Conservation (phyloP, 2,888 invertebrate species). For the Nymphalis c-album region DNA sequence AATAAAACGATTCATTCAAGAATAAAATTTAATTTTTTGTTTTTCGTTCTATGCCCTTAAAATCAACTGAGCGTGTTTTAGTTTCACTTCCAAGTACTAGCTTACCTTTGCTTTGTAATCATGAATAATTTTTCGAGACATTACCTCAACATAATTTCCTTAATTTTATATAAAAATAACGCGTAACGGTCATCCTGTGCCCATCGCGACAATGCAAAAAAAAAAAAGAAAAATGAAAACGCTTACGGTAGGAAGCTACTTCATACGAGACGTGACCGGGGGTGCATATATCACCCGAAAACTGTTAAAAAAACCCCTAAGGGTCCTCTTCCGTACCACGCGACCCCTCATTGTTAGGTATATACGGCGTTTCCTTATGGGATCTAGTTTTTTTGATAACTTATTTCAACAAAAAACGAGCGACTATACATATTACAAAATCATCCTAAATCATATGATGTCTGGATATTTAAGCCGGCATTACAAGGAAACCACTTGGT, state of each 20-base stretch:
- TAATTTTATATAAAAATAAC: constrained; percentile 17
- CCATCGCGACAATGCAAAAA: constrained; percentile 36
- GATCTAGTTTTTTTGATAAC: constrained; percentile 21
- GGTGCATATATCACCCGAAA: constrained; percentile 75
- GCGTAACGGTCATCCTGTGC: constrained; percentile 25
- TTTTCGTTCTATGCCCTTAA: too few species aligned
- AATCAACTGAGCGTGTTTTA: not conserved
- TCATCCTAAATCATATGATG: too few species aligned
- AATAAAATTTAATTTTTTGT: too few species aligned
- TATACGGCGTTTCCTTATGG: constrained; percentile 35
- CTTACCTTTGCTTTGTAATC: not conserved
- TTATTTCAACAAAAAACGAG: constrained; percentile 20
- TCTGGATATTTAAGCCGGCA: too few species aligned
- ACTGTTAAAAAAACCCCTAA: constrained; percentile 74
- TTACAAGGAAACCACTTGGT: too few species aligned
- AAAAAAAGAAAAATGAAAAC: constrained; percentile 75
- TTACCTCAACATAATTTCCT: constrained; percentile 14
- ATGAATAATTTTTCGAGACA: constrained; percentile 20
- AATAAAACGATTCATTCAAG: too few species aligned
- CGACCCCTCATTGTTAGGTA: constrained; percentile 42
- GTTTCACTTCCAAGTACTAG: not conserved
- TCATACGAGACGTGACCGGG: constrained; percentile 78
- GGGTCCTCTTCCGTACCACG: constrained; percentile 49
- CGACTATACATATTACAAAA: not conserved
- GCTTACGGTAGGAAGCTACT: constrained; percentile 75